Percentiles rank a stretch among this genome's conserved stretches.
phyloP scores from a whole-genome alignment of 2,113 vertebrate species.

The Columbina picui region DNA sequence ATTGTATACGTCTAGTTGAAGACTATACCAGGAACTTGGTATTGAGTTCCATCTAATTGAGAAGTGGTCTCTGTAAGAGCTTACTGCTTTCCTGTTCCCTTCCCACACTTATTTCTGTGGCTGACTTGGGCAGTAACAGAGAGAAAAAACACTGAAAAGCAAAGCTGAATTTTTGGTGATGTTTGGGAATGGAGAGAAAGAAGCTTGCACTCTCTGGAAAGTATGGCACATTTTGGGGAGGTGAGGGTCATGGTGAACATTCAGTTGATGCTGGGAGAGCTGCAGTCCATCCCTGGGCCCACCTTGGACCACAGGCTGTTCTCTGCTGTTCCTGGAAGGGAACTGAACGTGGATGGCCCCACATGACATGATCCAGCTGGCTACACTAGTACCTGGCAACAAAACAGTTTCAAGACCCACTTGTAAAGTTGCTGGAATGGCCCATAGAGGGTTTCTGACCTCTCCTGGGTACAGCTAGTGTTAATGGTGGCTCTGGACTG shows the following conservation, averaged over 20 bases:
- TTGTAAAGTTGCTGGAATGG: not conserved
- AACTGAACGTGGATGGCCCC: accelerated
- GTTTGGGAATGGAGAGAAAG: not conserved
- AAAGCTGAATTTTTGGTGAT: not conserved
- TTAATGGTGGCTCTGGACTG: not conserved
- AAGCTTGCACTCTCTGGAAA: not conserved
- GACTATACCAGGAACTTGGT: not conserved
- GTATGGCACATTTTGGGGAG: not conserved
- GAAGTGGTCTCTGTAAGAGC: not conserved
- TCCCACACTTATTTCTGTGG: not conserved
- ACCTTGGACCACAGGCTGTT: not conserved
- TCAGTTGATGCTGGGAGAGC: not conserved
- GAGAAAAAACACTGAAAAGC: not conserved
- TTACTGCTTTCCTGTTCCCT: not conserved
- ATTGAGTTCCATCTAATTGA: not conserved
- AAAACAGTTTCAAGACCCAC: not conserved
- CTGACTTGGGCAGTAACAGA: not conserved
- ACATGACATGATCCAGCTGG: accelerated
- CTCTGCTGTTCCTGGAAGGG: not conserved
- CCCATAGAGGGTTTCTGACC: not conserved
- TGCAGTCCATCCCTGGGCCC: not conserved
- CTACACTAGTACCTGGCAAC: not conserved
- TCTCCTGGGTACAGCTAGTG: not conserved
- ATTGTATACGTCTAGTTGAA: not conserved
- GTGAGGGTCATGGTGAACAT: not conserved